Conservation (phyloP, 92 coral and sea anemone species). For the Palythoa heliodiscus region DNA sequence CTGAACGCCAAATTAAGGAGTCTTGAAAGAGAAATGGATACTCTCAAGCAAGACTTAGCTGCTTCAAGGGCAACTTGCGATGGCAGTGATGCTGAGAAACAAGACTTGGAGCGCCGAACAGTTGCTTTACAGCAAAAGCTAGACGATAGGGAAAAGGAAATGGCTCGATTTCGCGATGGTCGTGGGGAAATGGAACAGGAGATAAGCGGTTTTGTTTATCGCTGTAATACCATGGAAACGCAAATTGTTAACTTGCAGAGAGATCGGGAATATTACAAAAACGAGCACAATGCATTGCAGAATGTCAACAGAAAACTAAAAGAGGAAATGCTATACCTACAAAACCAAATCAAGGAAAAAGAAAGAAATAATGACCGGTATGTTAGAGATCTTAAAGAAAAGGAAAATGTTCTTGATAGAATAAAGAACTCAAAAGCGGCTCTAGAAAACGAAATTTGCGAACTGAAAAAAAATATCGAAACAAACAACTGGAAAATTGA, state of each 20-base stretch:
- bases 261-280: constrained; percentile 94
- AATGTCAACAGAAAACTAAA: constrained; percentile 77
- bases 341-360: constrained; percentile 83
- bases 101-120: constrained; percentile 73
- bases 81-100: constrained; percentile 80
- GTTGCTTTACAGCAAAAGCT: constrained; percentile 68
- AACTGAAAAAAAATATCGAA: constrained; percentile 80
- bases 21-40: constrained; percentile 84
- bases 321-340: constrained; percentile 78
- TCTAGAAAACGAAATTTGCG: constrained; percentile 79
- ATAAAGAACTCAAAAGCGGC: constrained; percentile 65
- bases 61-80: constrained; percentile 76
- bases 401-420: constrained; percentile 72
- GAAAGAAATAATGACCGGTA: constrained; percentile 77
- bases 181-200: constrained; percentile 85
- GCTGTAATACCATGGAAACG: constrained; percentile 85
- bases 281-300: constrained; percentile 76
- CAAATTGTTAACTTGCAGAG: constrained; percentile 80
- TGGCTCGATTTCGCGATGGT: constrained; percentile 77
- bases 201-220: constrained; percentile 68
- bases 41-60: constrained; percentile 77
- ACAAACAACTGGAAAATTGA: constrained; percentile 77
- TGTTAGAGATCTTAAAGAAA: constrained; percentile 78
- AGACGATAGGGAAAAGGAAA: constrained; percentile 76
- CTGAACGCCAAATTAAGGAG: constrained; percentile 78